Base-by-base conservation (phyloP, 2,888 invertebrate genomes). In the Thereva nobilitata region DNA sequence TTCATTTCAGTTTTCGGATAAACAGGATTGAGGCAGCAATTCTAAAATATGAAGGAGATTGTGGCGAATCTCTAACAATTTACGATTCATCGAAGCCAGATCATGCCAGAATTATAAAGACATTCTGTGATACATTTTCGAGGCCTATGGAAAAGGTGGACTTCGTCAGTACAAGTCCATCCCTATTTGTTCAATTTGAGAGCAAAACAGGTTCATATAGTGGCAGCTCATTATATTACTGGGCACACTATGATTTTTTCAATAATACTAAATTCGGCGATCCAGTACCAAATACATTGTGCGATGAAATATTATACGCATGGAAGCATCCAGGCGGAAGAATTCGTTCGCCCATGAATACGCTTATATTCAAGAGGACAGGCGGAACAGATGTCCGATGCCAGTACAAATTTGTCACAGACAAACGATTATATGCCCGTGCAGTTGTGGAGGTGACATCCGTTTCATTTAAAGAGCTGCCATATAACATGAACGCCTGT, bases 221-320 rank as follows among this genome's bases (percentile, higher is more conserved):
- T 69, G 95, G 94, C 85, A 93, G 93, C n/a, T 94, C 94, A 0
- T 83, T 95, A 9, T 94, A 95, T 80, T 95, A 94, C 78, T 94
- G 94, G 94, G 94, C 94, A 0, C 94, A 94, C 77, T 95, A 94
- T 76, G 94, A 95, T 76, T 95, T 94, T 83, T 95, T 94, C 82
- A 94, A 95, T 79, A 93, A 93, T 75, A 93, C 92, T 0, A 88
- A 90, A 61, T 89, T 91, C 71, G 95, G 95, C 0, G 92, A 91
- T 71, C 89, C 91, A 0, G 90, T 94, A 0, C 86, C 86, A 0
- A 89, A 88, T 23, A 93, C 92, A 0, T 86, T 89, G 4, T 95
- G 95, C 76, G 95, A 95, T 75, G 93, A 95, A 77, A 88, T 91
- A 1, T 93, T 94, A 76, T 89, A 91, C 7, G 91, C 93, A 0